phyloP scores from a whole-genome alignment of 1,140 invertebrate species.

The Bathynomus jamesi region DNA sequence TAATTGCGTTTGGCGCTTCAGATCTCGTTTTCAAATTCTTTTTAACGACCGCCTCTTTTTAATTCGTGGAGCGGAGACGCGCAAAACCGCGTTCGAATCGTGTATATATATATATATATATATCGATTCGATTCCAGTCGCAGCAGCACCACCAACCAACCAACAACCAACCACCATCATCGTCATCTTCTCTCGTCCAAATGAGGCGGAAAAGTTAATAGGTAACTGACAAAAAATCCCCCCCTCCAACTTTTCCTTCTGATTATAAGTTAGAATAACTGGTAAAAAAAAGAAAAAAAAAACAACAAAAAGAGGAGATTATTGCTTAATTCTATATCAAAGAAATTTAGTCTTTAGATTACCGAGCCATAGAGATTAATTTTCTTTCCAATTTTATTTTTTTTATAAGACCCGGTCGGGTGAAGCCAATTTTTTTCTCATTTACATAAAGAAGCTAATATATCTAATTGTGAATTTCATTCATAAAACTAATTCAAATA shows the following conservation, averaged over 20 bases:
- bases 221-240: constrained; percentile 4
- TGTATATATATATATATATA: too few species aligned
- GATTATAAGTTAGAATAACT: not conserved
- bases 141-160: too few species aligned
- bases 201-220: not conserved
- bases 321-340: not conserved
- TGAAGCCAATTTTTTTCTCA: constrained; percentile 22
- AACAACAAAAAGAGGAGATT: not conserved
- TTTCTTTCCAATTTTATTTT: not conserved
- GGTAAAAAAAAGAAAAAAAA: too few species aligned
- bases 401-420: not conserved
- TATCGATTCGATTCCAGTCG: not conserved
- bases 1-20: not conserved
- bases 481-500: constrained; percentile 23
- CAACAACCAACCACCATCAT: too few species aligned
- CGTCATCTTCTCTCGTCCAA: too few species aligned
- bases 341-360: constrained; percentile 1
- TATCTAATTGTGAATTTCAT: constrained; percentile 33
- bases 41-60: too few species aligned
- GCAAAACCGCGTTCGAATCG: too few species aligned
- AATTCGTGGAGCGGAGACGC: too few species aligned
- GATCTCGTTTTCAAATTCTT: constrained; percentile 20
- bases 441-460: constrained; percentile 31
- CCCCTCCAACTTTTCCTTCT: constrained; percentile 19
- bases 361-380: not conserved